phyloP scores from a whole-genome alignment of 1,140 invertebrate genomes.

The Batillaria attramentaria region DNA sequence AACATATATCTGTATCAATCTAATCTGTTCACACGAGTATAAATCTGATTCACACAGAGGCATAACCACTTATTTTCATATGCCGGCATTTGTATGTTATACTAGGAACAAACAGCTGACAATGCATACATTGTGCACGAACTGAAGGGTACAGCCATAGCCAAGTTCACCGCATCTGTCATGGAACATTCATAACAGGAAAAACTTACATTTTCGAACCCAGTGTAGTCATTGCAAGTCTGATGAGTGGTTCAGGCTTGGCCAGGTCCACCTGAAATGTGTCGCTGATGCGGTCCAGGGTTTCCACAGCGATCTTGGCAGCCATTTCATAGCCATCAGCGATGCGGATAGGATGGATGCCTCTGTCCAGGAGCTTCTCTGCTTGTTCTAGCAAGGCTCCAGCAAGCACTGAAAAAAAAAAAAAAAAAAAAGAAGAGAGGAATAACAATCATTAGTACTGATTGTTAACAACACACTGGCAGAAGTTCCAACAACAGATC shows the following conservation, averaged over 20 bases:
- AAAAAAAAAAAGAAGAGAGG: no score
- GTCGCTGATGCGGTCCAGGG: slow-evolving; percentile 91
- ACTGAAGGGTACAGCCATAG: no score
- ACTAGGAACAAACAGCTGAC: not conserved
- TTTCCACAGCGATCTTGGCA: slow-evolving; percentile 88
- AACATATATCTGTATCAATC: not conserved
- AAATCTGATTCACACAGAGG: no score
- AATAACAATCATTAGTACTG: no score
- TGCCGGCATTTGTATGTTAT: no score
- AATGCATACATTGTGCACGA: no score
- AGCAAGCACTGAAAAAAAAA: slow-evolving; percentile 78
- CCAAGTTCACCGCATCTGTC: not conserved
- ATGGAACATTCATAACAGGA: not conserved
- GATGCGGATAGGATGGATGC: slow-evolving; percentile 98
- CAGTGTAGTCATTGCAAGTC: slow-evolving; percentile 97
- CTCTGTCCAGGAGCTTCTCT: slow-evolving; percentile 91
- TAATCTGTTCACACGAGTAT: no score
- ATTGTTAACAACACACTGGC: no score
- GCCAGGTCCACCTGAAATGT: slow-evolving; percentile 88
- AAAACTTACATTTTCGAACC: slow-evolving; percentile 94
- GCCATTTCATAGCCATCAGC: slow-evolving; percentile 99
- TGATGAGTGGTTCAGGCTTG: slow-evolving; percentile 89
- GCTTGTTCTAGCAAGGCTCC: slow-evolving; percentile 97
- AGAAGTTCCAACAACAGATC: no score
- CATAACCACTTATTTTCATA: no score